Percentiles rank a stretch among this genome's conserved stretches.
Evolutionary conservation across 2,113 vertebrate species (phyloP).

Genomic region (Asarcornis scutulata): DNA sequence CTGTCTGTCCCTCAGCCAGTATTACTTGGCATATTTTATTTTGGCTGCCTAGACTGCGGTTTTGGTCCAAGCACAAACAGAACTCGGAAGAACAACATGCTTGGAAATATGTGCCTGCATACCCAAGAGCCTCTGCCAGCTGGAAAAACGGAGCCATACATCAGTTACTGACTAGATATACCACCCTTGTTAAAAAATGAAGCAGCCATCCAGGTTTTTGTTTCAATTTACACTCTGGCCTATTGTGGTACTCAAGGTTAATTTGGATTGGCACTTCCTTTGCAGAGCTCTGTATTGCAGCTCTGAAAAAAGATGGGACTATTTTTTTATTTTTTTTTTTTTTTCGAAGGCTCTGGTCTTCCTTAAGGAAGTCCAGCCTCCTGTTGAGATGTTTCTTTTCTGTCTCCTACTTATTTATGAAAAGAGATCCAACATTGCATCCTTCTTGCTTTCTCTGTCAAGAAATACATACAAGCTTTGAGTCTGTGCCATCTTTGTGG

Average conservation of each 20-base stretch:
- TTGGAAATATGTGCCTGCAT: constrained; percentile 46
- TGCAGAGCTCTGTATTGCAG: neutral
- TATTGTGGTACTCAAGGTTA: constrained; percentile 24
- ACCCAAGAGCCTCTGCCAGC: constrained; percentile 46
- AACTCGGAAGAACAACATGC: constrained; percentile 46
- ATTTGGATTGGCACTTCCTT: constrained; percentile 21
- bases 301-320: neutral
- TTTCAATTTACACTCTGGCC: constrained; percentile 6
- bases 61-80: constrained; percentile 57
- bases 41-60: constrained; percentile 45
- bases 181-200: constrained; percentile 16
- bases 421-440: neutral
- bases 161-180: constrained; percentile 27
- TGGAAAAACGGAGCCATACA: constrained; percentile 38
- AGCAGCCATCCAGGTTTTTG: constrained; percentile 50
- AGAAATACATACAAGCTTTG: neutral
- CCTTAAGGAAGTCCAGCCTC: neutral
- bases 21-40: constrained; percentile 64
- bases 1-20: constrained; percentile 53
- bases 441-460: neutral
- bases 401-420: neutral
- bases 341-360: neutral
- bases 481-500: neutral
- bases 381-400: neutral
- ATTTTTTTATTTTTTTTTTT: neutral